Base-by-base conservation (phyloP, 2,113 vertebrate species). In the Columba livia region DNA sequence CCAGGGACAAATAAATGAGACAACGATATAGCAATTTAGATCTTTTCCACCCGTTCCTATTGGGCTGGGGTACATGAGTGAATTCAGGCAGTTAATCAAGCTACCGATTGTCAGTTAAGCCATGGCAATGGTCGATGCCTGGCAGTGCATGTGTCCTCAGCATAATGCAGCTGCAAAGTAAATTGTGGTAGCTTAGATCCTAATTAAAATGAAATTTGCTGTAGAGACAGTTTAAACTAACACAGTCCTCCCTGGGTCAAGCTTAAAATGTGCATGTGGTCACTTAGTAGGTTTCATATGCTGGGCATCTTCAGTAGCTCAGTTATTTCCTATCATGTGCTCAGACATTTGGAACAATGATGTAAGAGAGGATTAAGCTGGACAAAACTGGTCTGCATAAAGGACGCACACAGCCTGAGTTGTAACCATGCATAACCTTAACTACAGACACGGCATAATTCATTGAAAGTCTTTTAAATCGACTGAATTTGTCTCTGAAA, bases 11-110 rank as follows among this genome's bases (percentile, higher is more conserved):
- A 13, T 81, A 93, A 92, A 93, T 90, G 93, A 92, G 83, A 95
- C 86, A 94, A 94, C 38, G 89, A 89, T 89, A 87, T 56, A 93
- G 57, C 70, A 88, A 75, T 92, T 96, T 93, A 95, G 79, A 79
- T 86, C 77, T 93, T 75, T 95, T 94, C 79, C 50, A 84, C 53
- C 15, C 6, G 5, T 14, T 90, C 36, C 61, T 92, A 89, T 95
- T 65, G 53, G 58, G 5, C 26, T 90, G 64, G 85, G 86, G 65
- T 92, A 61, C 40, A 36, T 38, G 86, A 92, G 77, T 96, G 84
- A 96, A 93, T 92, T 93, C 91, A 91, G 34, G 50, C 84, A 89
- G 89, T 94, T 95, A 93, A 93, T 95, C 95, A 96, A 85, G 84
- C 48, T 90, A 50, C 93, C 90, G 89, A 95, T 93, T 92, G 81